These are phyloP conservation scores for Drosophila parvula DNA, from an alignment of 1,140 invertebrate species.

Conservation along the genomic window DNA sequence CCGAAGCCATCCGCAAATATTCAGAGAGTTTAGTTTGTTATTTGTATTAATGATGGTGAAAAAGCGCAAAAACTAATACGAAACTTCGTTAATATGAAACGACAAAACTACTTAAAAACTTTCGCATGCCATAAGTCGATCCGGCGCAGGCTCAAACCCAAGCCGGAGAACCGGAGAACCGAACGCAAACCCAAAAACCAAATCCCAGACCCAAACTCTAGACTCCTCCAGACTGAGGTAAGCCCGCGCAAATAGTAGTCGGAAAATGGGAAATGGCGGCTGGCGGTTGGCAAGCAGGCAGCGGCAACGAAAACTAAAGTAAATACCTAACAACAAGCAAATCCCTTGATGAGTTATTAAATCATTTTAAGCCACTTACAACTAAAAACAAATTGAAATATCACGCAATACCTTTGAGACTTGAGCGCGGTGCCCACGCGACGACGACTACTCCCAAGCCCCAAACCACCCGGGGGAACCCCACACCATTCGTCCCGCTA, in stretches of 20 bases:
- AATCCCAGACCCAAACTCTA: conserved; percentile 25
- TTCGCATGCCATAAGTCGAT: conserved; percentile 70
- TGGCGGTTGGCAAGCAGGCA: conserved; percentile 1
- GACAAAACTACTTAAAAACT: conserved; percentile 81
- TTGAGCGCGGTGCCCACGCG: conserved; percentile 60
- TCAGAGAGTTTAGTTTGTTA: conserved; percentile 64
- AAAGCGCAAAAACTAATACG: conserved; percentile 79
- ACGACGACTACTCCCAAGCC: conserved; percentile 11
- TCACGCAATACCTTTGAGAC: conserved; percentile 80
- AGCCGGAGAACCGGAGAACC: conserved; percentile 5
- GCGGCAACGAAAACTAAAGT: conserved; percentile 65
- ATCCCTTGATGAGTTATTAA: conserved; percentile 83
- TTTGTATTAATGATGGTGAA: conserved; percentile 77
- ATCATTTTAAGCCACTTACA: conserved; percentile 83
- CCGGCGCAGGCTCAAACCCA: conserved; percentile 32
- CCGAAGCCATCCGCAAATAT: conserved; percentile 53
- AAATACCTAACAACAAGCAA: conserved; percentile 79
- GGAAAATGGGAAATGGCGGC: conserved; percentile 32
- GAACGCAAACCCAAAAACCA: conserved; percentile 13
- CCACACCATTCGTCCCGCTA: neutral
- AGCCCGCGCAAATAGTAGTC: conserved; percentile 37
- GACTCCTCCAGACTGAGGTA: conserved; percentile 23
- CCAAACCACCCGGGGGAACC: neutral
- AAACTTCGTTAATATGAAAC: conserved; percentile 82
- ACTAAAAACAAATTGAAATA: conserved; percentile 83